Base-by-base conservation (phyloP, 2,797 vertebrate species). In the Gymnopithys bicolor region DNA sequence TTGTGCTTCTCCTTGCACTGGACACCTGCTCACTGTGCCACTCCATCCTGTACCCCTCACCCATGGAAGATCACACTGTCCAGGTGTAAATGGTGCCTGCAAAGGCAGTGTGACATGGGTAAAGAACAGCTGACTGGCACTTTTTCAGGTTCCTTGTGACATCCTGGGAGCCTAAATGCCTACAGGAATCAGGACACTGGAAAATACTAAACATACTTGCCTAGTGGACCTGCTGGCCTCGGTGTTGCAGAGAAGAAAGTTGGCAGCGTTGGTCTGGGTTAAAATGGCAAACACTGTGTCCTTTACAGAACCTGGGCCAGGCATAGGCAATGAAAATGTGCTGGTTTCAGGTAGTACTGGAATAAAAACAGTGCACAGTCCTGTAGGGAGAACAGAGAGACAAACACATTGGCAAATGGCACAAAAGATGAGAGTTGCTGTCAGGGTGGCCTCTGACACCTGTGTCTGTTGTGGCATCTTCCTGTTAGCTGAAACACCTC, bases 1-100 rank as follows among this genome's bases (percentile, higher is more conserved):
- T 19, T 1, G 2, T 67, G 9, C 35, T n/a, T 63, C 35, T 77
- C 11, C 11, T 19, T 49, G 28, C 37, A 37, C 8, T 37, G 60
- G 33, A 12, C 49, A 13, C 27, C 27, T 63, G 30, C 28, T 37
- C 15, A 5, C 9, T 0, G 0, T 49, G 13, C 23, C 4, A 0
- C 9, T n/a, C 60, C 1, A 0, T 53, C 18, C 32, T 30, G 19
- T 15, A 58, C 8, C 48, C 22, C 45, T 63, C 27, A 8, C 3
- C 30, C 16, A 23, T 0, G 1, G n/a, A 69, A 19, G 13, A 51
- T 6, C 39, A 59, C n/a, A 25, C 15, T 37, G 33, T 30, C 23
- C 6, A 28, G 11, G 13, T 68, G 35, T 48, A 48, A 80, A 33
- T 8, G 1, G 14, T 49, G 24, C 21, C 49, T 45, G 22, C 24